These are phyloP conservation scores for Priocnemis perturbator DNA, from an alignment of 2,888 invertebrate species.

Conservation along the genomic window DNA sequence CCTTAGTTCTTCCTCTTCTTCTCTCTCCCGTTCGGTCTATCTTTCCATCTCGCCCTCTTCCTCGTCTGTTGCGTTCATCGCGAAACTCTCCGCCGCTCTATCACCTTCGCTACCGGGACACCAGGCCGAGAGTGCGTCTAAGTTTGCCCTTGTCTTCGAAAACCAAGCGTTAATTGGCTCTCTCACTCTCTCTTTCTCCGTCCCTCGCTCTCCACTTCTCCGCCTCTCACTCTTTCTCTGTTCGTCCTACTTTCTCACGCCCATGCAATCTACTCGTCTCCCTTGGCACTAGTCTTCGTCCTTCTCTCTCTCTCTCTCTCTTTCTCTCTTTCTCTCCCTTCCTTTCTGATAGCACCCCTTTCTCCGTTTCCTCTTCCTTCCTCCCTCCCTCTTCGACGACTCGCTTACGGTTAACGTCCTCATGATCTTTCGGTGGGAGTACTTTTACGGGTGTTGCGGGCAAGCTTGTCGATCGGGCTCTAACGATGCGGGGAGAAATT, in stretches of 20 bases:
- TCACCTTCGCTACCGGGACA: constrained; percentile 58
- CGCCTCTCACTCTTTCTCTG: not conserved
- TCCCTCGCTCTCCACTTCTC: constrained; percentile 13
- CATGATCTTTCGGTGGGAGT: too few relatives aligned
- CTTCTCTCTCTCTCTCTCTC: not conserved
- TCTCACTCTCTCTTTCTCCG: constrained; percentile 15
- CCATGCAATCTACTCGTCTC: too few relatives aligned
- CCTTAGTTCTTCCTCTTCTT: constrained; percentile 28
- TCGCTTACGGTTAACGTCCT: too few relatives aligned
- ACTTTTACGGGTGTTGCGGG: too few relatives aligned
- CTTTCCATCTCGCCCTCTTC: constrained; percentile 53
- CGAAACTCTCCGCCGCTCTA: constrained; percentile 56
- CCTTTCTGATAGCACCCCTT: too few relatives aligned
- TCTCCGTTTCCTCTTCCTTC: too few relatives aligned
- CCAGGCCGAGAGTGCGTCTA: constrained; percentile 42
- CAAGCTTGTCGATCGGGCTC: too few relatives aligned
- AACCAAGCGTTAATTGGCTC: constrained; percentile 53
- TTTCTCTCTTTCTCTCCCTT: not conserved
- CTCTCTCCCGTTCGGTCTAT: constrained; percentile 32
- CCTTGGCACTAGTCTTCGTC: not conserved
- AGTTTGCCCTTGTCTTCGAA: constrained; percentile 53
- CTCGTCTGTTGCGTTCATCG: constrained; percentile 57
- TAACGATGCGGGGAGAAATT: too few relatives aligned
- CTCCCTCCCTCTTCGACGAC: too few relatives aligned
- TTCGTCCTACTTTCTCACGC: not conserved